These are phyloP conservation scores for Byasa hedistus DNA, from an alignment of 2,888 invertebrate genomes.

Conservation along the genomic window DNA sequence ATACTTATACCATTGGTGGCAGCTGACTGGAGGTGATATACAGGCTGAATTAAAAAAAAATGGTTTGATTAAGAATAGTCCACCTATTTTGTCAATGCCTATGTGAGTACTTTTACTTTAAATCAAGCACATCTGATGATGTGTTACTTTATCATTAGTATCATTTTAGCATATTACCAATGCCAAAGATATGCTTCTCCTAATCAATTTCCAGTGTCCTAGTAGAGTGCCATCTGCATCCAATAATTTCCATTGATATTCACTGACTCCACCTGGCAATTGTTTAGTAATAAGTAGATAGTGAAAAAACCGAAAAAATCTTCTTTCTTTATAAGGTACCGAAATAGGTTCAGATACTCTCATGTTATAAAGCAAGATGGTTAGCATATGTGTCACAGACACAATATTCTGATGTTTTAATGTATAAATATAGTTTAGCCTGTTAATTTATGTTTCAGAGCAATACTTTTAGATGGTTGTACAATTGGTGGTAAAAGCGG, in stretches of 20 bases:
- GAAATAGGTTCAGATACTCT: not conserved
- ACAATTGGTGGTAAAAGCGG: constrained; percentile 87
- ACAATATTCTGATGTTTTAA: not conserved
- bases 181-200: too few species aligned
- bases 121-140: not conserved
- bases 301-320: too few species aligned
- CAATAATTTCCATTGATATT: too few species aligned
- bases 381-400: not conserved
- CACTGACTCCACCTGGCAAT: too few species aligned
- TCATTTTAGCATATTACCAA: too few species aligned
- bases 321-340: not conserved
- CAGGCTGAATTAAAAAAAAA: constrained; percentile 93
- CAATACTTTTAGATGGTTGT: constrained; percentile 90
- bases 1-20: constrained; percentile 97
- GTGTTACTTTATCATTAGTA: not conserved
- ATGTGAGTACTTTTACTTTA: constrained; percentile 72
- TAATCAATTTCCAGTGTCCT: too few species aligned
- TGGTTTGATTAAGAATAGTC: constrained; percentile 92
- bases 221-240: too few species aligned
- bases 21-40: constrained; percentile 96
- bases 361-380: not conserved
- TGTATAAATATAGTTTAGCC: not conserved
- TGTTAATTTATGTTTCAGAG: constrained; percentile 69
- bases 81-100: constrained; percentile 89
- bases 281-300: not conserved